These are phyloP conservation scores for Caenorhabditis imperialis DNA, from an alignment of 2,888 invertebrate species.

Conservation along the genomic window DNA sequence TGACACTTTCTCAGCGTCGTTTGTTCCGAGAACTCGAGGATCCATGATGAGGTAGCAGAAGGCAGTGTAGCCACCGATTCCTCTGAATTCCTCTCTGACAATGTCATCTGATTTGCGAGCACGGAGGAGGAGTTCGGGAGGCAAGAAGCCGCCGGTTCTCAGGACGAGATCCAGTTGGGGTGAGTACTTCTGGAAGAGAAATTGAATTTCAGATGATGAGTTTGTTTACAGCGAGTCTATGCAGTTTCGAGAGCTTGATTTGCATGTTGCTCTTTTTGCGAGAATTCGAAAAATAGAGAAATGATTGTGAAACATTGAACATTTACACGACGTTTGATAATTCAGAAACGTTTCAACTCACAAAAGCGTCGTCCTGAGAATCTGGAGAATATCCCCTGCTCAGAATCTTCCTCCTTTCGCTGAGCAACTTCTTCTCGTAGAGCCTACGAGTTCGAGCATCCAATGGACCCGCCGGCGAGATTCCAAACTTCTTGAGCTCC, in stretches of 20 bases:
- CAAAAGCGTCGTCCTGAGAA: slow-evolving; percentile 16
- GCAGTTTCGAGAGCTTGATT: no score
- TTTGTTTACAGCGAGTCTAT: background rate
- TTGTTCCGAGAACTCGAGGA: slow-evolving; percentile 56
- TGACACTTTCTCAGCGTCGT: slow-evolving; percentile 42
- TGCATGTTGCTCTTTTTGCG: no score
- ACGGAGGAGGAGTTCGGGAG: slow-evolving; percentile 19
- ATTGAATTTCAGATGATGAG: background rate
- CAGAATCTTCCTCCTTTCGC: slow-evolving; percentile 32
- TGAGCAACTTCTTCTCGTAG: slow-evolving; percentile 67
- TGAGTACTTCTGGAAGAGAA: slow-evolving; percentile 44
- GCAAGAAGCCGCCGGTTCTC: slow-evolving; percentile 26
- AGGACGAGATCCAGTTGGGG: slow-evolving; percentile 41
- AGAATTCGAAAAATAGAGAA: slow-evolving; percentile 1
- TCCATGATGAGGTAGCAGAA: slow-evolving; percentile 75
- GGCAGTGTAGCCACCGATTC: slow-evolving; percentile 47
- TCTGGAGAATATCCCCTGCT: slow-evolving; percentile 43
- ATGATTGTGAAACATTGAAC: background rate
- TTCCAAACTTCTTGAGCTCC: slow-evolving; percentile 61
- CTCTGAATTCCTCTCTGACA: slow-evolving; percentile 56
- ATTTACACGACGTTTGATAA: no score
- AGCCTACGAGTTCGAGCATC: slow-evolving; percentile 59
- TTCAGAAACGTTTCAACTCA: no score
- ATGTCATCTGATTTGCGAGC: slow-evolving; percentile 56
- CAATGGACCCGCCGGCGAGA: slow-evolving; percentile 65